Evolutionary conservation across 2,888 invertebrate species (phyloP), one percentile per base, ranked within the genome.

Genomic region (Charanyca ferruginea): DNA sequence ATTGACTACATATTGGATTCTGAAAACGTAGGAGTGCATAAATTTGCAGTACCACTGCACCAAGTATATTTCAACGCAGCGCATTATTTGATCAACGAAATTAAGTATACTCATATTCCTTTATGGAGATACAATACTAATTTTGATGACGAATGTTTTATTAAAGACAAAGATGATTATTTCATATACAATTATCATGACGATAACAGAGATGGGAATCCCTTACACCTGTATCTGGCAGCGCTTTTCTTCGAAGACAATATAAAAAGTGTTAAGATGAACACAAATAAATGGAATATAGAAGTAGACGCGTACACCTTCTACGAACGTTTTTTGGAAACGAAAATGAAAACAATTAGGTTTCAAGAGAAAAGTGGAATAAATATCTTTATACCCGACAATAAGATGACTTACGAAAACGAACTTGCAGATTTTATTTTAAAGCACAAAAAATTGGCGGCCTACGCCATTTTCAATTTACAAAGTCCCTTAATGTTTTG

Each of bases 381-480:
- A 4, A 38, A 38, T 3, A 38, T 38, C 38, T 38, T 13, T 4
- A 67, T 55, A 20, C 66, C 78, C 8, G 60, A 58, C 8, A 59
- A 62, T 11, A 49, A 54, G 4, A 38, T 38, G 18, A 41, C 45
- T 35, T 77, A 59, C 25, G 57, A 81, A 2, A 75, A 61, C 7
- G 80, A 81, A 32, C 57, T 53, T 8, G 25, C 28, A 9, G 60
- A 67, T 9, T 75, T 59, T 22, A 64, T 69, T 9, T n/a, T 25
- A 7, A 68, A 54, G 20, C 76, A 81, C 47, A 76, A 67, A 45
- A 58, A 66, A 52, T 28, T 81, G 6, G 81, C 67, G 0, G 71
- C 71, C 1, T 74, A 75, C 44, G 48, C 68, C 3, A n/a, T 73
- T 3, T 77, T 74, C 13, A 16, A 48, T 20, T 0, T 11, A 6